phyloP scores from a whole-genome alignment of 2,113 vertebrate genomes.

The Siniperca chuatsi region DNA sequence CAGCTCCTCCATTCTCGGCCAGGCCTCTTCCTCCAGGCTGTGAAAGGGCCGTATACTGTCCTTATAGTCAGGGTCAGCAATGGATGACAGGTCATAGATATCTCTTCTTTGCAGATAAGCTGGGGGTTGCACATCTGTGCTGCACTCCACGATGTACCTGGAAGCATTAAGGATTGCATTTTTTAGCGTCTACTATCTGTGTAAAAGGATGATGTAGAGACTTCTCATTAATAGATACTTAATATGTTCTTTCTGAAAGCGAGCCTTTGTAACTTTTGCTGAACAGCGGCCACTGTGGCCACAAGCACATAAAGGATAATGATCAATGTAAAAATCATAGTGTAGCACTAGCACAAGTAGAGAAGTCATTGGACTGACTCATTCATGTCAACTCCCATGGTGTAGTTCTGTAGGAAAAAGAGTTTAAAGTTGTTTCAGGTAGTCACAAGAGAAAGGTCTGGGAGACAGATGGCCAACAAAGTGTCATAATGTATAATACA shows the following conservation, averaged over 20 bases:
- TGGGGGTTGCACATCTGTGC: constrained; percentile 83
- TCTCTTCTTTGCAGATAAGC: constrained; percentile 82
- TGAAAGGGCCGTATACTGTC: constrained; percentile 66
- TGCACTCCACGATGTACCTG: constrained; percentile 93
- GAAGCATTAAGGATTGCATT: constrained; percentile 5
- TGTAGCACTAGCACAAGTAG: too few relatives aligned
- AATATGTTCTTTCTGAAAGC: not conserved
- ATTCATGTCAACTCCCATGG: not conserved
- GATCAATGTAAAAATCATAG: too few relatives aligned
- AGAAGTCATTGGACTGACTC: not conserved
- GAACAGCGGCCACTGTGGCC: too few relatives aligned
- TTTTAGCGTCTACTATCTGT: not conserved
- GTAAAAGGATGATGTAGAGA: not conserved
- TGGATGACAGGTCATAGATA: constrained; percentile 83
- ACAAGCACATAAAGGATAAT: too few relatives aligned
- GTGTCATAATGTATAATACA: not conserved
- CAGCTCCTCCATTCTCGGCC: constrained; percentile 88
- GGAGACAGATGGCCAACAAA: constrained; percentile 19
- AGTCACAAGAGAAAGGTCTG: constrained; percentile 2
- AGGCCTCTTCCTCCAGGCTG: constrained; percentile 82
- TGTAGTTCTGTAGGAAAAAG: constrained; percentile 9
- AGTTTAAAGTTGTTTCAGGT: not conserved
- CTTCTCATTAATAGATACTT: not conserved
- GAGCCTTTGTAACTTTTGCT: too few relatives aligned
- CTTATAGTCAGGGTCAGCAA: constrained; percentile 61